Base-by-base conservation (phyloP, 2,888 invertebrate species). In the Cantharis lateralis region DNA sequence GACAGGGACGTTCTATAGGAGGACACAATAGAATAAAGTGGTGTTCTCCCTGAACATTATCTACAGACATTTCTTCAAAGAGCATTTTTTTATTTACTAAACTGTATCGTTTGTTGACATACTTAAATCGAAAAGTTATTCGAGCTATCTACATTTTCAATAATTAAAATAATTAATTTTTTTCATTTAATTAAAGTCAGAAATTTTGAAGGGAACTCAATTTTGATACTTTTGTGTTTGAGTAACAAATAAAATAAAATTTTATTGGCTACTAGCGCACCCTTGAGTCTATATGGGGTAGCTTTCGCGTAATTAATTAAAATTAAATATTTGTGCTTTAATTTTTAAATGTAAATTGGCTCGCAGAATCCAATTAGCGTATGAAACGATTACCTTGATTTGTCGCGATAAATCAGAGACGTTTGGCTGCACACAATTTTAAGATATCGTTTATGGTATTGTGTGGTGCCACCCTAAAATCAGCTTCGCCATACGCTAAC, bases 1-100 rank as follows among this genome's bases (percentile, higher is more conserved):
- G 79, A 83, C 82, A 84, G 84, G 81, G 79, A 83, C 82, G 82
- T 81, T 80, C 78, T 79, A 81, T 75, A 80, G 81, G 80, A 79
- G 82, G 81, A 83, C 81, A 83, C 83, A 84, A 83, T 82, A 80
- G 77, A 74, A 70, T 77, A 79, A 78, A 82, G 79, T 82, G 81
- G 80, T 80, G 80, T 79, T 73, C 79, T 79, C 79, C 77, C 76
- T 61, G 64, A 72, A 77, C 77, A 77, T 77, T 77, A 77, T 74
- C 77, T 70, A 63, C 77, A 77, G 72, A 63, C 77, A 68, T 75
- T 77, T 77, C 77, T 74, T 77, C 69, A 75, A 77, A 74, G 74
- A 73, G 71, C 72, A 70, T 63, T 74, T 71, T 62, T 70, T 48
- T 74, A 74, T 75, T 75, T 74, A 72, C 77, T 77, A 63, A 77